Percentiles rank a stretch among this genome's conserved stretches.
Evolutionary conservation across 2,113 vertebrate species (phyloP).

Genomic region (Eudyptes chrysolophus): DNA sequence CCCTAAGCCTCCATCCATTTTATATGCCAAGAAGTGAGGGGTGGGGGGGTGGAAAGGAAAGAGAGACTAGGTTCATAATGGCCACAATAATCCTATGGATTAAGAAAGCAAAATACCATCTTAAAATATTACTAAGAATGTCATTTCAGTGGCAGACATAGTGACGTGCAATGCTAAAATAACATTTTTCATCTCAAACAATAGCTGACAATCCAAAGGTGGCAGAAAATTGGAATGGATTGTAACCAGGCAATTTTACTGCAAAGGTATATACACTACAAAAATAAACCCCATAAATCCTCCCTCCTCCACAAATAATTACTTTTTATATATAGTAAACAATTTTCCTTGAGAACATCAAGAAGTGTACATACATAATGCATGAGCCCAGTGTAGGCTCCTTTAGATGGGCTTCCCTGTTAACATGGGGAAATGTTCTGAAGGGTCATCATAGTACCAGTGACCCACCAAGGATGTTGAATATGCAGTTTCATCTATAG

Average conservation of each 20-base stretch:
- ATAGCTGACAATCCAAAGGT: not conserved
- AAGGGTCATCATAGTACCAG: not conserved
- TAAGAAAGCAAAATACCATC: not conserved
- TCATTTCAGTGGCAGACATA: not conserved
- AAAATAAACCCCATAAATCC: not conserved
- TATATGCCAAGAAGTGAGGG: not conserved
- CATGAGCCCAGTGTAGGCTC: accelerated
- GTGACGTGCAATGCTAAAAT: not conserved
- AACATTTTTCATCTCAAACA: not conserved
- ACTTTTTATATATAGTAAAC: not conserved
- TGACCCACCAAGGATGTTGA: not conserved
- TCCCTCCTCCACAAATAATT: not conserved
- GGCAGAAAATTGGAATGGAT: not conserved
- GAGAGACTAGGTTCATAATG: not conserved
- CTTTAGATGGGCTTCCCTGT: not conserved
- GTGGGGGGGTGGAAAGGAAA: not conserved
- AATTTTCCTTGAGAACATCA: not conserved
- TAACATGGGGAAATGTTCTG: not conserved
- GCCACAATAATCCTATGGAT: not conserved
- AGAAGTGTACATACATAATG: not conserved
- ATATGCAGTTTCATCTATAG: not conserved
- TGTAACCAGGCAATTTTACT: not conserved
- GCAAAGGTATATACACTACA: not conserved
- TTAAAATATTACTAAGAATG: not conserved
- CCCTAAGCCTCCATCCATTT: not conserved